Evolutionary conservation across 2,888 invertebrate genomes (phyloP), one percentile per base, ranked within the genome.

Genomic region (Helobdella robusta): DNA sequence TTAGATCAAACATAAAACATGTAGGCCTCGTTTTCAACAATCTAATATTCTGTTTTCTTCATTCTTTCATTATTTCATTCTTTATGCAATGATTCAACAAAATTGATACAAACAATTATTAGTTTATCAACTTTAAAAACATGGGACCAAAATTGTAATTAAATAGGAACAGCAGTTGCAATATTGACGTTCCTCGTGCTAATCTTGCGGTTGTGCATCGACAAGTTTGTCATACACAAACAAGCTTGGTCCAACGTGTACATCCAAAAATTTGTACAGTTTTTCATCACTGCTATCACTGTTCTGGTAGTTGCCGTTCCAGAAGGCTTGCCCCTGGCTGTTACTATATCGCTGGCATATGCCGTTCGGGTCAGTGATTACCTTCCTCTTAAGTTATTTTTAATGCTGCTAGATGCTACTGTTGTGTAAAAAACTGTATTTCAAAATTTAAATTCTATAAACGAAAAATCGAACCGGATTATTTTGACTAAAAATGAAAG

Each of bases 231-330:
- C 66, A 84, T 89, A 46, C 77, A 83, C 46, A 83, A 85, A 74
- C 83, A 85, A 74, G 86, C 86, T 70, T 79, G 79, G 76, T 68
- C 72, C 28, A 73, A 73, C 5, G 68, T 69, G 4, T 84, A 85
- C 34, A 86, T 91, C 75, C 89, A 89, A 82, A 86, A 91, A 81
- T 86, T 97, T 76, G 95, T 98, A 70, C 89, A 91, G 77, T 93
- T 94, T 83, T 86, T 98, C 77, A 99, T 99, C 83, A 98, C 98
- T 81, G 98, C 98, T 86, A 97, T 99, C 67, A 98, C 98, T 67
- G 98, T 98, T 73, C 86, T 99, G 71, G 98, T 98, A 68, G 98
- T 98, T 66, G 98, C 98, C 69, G 98, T 98, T 70, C 98, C 98
- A 60, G 98, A 99, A 82, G 98, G 98, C 74, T 84, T 99, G 76